Evolutionary conservation across 2,888 invertebrate species (phyloP), one percentile per base, ranked within the genome.

Genomic region (Stomorhina lunata): DNA sequence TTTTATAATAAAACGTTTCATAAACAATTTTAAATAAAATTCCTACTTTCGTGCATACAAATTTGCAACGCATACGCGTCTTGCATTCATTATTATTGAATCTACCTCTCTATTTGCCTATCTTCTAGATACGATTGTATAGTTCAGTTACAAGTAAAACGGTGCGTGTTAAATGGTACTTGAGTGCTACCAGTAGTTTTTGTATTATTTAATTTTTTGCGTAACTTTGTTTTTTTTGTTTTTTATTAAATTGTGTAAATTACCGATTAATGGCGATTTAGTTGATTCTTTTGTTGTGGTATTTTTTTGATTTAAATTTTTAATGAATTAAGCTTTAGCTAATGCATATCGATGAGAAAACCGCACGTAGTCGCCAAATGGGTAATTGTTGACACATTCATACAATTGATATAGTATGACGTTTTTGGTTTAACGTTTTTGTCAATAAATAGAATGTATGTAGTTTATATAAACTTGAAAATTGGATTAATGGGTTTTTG

Each of bases 81-180:
- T 55, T 55, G 81, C 73, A 84, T 84, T 75, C 45, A 57, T 72
- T 75, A 82, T 75, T n/a, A n/a, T n/a, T n/a, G n/a, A n/a, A n/a
- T n/a, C n/a, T n/a, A n/a, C n/a, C n/a, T n/a, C n/a, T n/a, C n/a
- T n/a, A n/a, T n/a, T n/a, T n/a, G n/a, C n/a, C n/a, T n/a, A n/a
- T n/a, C n/a, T n/a, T n/a, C n/a, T n/a, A n/a, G n/a, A n/a, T n/a
- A n/a, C n/a, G n/a, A n/a, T n/a, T n/a, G n/a, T n/a, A n/a, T n/a
- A n/a, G n/a, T n/a, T n/a, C n/a, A n/a, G n/a, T n/a, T n/a, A n/a
- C n/a, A n/a, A n/a, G n/a, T n/a, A n/a, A n/a, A n/a, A n/a, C n/a
- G n/a, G n/a, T n/a, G n/a, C n/a, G n/a, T n/a, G n/a, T 15, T 40
- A 53, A 45, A 12, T 45, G 2, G 25, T 40, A 40, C 17, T 43